phyloP scores from a whole-genome alignment of 2,797 vertebrate genomes.

The Lycodopsis pacificus region DNA sequence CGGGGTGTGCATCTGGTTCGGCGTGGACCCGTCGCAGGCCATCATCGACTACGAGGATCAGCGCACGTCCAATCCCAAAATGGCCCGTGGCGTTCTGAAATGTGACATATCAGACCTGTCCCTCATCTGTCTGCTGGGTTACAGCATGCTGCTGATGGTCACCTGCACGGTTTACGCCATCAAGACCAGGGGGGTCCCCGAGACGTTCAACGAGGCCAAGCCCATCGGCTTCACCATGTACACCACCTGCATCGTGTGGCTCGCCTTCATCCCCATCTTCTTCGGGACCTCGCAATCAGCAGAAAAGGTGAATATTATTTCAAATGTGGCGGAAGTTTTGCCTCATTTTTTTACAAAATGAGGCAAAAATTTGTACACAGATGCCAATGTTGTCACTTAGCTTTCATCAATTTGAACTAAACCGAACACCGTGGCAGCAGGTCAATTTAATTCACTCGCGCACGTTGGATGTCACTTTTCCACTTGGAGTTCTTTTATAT shows the following conservation, averaged over 20 bases:
- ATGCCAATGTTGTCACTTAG: background rate
- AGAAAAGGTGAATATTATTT: slow-evolving; percentile 88
- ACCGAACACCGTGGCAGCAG: slow-evolving; percentile 11
- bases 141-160: slow-evolving; percentile 98
- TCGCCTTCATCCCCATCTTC: slow-evolving; percentile 98
- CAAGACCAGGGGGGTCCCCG: slow-evolving; percentile 95
- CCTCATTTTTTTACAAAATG: background rate
- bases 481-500: slow-evolving; percentile 41
- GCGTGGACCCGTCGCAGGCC: slow-evolving; percentile 93
- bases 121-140: slow-evolving; percentile 96
- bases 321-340: background rate
- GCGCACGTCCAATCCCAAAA: slow-evolving; percentile 91
- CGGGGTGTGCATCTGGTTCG: slow-evolving; percentile 96
- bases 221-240: slow-evolving; percentile 99
- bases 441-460: slow-evolving; percentile 19
- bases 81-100: slow-evolving; percentile 92
- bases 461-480: slow-evolving; percentile 34
- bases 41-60: slow-evolving; percentile 97
- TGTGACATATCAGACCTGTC: slow-evolving; percentile 98
- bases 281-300: slow-evolving; percentile 96
- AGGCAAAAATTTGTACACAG: background rate
- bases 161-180: slow-evolving; percentile 99
- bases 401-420: slow-evolving; percentile 4
- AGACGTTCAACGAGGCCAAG: slow-evolving; percentile 98
- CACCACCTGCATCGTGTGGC: slow-evolving; percentile 97